These are phyloP conservation scores for Archocentrus centrarchus DNA, from an alignment of 2,113 vertebrate genomes.

Conservation along the genomic window DNA sequence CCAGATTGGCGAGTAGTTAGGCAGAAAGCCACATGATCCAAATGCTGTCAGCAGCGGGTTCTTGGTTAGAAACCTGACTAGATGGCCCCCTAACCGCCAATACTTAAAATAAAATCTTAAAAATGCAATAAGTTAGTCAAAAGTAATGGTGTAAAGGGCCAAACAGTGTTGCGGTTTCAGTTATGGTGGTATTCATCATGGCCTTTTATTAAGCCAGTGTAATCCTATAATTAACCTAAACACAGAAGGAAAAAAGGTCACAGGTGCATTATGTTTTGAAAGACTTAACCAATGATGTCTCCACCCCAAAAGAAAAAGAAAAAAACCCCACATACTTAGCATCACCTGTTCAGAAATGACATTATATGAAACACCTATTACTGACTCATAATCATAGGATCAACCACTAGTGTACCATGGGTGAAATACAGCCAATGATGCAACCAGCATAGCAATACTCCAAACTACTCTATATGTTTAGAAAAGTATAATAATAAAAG, in stretches of 20 bases:
- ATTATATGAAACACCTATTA: slow-evolving; percentile 38
- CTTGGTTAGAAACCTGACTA: not conserved
- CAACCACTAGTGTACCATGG: not conserved
- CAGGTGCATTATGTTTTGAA: slow-evolving; percentile 19
- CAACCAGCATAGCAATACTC: not conserved
- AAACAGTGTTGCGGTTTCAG: not conserved
- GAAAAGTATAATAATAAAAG: no score
- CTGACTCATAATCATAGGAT: slow-evolving; percentile 37
- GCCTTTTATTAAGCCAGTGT: not conserved
- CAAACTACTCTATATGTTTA: no score
- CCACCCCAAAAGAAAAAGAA: slow-evolving; percentile 15
- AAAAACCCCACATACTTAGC: not conserved
- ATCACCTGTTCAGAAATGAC: slow-evolving; percentile 52
- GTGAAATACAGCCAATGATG: slow-evolving; percentile 20
- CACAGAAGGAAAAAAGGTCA: not conserved
- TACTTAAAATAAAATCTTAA: not conserved
- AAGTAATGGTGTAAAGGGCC: not conserved
- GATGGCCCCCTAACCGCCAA: not conserved
- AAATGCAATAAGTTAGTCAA: not conserved
- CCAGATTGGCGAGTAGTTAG: not conserved
- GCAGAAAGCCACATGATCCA: not conserved
- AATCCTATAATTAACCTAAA: not conserved
- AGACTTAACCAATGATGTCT: slow-evolving; percentile 2
- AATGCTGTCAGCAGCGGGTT: not conserved
- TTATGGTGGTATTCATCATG: not conserved